Base-by-base conservation (phyloP, 2,888 invertebrate species). In the Caenorhabditis sinica region DNA sequence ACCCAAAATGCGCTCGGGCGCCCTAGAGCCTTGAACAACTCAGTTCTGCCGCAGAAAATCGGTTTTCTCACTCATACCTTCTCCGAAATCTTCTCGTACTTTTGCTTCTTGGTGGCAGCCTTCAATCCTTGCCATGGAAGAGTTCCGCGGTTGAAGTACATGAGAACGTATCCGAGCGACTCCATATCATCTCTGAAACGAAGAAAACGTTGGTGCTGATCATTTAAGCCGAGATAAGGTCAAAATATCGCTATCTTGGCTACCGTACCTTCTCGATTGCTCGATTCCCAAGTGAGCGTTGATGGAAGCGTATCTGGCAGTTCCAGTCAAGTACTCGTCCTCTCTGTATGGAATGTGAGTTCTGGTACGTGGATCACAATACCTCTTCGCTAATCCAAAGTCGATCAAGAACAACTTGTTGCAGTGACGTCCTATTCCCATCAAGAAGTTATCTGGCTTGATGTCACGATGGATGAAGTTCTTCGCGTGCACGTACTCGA, bases 1-100 rank as follows among this genome's bases (percentile, higher is more conserved):
- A n/a, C n/a, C n/a, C n/a, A n/a, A n/a, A n/a, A n/a, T n/a, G n/a
- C n/a, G n/a, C n/a, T n/a, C n/a, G 87, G 97, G 97, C 63, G 98
- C 99, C 88, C 94, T 97, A 90, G 98, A 95, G 40, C 98, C 98
- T 94, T 98, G 98, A 98, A 98, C 1, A 98, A 90, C 92, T 98
- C 94, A 85, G 96, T 96, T 85, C 97, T 97, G 56, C 94, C 93
- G 96, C 98, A 95, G 96, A 95, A 99, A 94, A 99, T 99, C 98
- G 99, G n/a, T n/a, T n/a, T n/a, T n/a, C n/a, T n/a, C n/a, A n/a
- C n/a, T 98, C 93, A 99, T 95, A 88, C 99, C 98, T 93, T 99
- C 99, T 90, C 83, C 88, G 8, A n/a, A n/a, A n/a, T n/a, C n/a
- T n/a, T n/a, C n/a, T n/a, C n/a, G n/a, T n/a, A n/a, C n/a, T n/a